These are phyloP conservation scores for Barbus barbus DNA, from an alignment of 2,113 vertebrate species.

Conservation along the genomic window DNA sequence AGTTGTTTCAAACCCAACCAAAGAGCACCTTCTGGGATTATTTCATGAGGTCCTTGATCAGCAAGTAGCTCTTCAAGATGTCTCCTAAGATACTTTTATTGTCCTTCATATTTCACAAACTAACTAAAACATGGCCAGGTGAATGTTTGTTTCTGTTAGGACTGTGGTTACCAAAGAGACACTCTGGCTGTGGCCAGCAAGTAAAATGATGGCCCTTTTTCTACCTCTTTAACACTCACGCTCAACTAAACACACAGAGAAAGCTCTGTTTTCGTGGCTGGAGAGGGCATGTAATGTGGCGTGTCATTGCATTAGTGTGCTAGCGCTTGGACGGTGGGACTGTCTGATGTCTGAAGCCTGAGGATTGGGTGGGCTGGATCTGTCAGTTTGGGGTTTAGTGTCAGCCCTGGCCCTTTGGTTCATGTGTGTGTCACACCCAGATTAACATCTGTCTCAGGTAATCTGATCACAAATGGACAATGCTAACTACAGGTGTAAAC, in stretches of 20 bases:
- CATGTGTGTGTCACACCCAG: conserved; percentile 16
- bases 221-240: conserved; percentile 3
- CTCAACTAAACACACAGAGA: conserved; percentile 2
- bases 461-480: background rate
- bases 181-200: background rate
- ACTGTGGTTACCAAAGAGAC: background rate
- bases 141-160: background rate
- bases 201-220: background rate
- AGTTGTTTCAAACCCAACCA: no score
- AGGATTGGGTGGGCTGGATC: background rate
- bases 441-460: conserved; percentile 28
- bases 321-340: conserved; percentile 23
- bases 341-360: conserved; percentile 20
- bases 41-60: no score
- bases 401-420: conserved; percentile 25
- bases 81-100: background rate
- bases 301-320: conserved; percentile 20
- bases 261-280: conserved; percentile 33
- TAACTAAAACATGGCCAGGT: background rate
- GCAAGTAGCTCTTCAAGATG: no score
- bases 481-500: background rate
- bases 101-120: background rate
- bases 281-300: conserved; percentile 35
- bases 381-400: conserved; percentile 24
- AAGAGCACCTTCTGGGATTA: no score